Evolutionary conservation across 1,140 invertebrate genomes (phyloP), one percentile per base, ranked within the genome.

Genomic region (Formica exsecta): DNA sequence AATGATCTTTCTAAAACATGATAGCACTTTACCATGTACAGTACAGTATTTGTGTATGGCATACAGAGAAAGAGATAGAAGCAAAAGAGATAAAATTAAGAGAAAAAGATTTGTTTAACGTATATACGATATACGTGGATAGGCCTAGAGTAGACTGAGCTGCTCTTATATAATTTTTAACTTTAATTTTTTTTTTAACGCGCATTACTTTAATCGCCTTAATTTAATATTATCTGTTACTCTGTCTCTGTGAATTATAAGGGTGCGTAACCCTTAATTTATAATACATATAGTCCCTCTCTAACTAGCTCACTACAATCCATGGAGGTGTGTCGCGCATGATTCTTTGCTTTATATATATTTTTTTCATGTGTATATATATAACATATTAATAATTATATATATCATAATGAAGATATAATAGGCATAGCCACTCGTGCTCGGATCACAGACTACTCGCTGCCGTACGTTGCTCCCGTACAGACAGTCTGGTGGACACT

Each of bases 391-490:
- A 89, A 92, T 92, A 93, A 93, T 92, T 93, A 91, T 92, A 92
- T 91, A 91, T 93, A 93, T 94, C 91, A 88, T 92, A 94, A 94
- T 94, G 92, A 94, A 95, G 92, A 95, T 62, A 64, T 93, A 95
- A 91, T 95, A 95, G 94, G 94, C 94, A 94, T 95, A 95, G 94
- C 94, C 94, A 95, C 93, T 92, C 92, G 93, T 94, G 94, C 93
- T 95, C 94, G 90, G 93, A 95, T 95, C 95, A 95, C 95, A 95
- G 94, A 95, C 94, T 95, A 94, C 93, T 94, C 92, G 92, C 94
- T 95, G 94, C 87, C 91, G 94, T 94, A 93, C 93, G 91, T 86
- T 86, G 84, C 79, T 70, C 51, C 66, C 91, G 93, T 94, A 95
- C 94, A 94, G 91, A 94, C 94, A 94, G 93, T 95, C 93, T 92